Evolutionary conservation across 53 echinoderm and acorn worm genomes (phyloP), one percentile per base, ranked within the genome.

Genomic region (Echinometra lucunter): DNA sequence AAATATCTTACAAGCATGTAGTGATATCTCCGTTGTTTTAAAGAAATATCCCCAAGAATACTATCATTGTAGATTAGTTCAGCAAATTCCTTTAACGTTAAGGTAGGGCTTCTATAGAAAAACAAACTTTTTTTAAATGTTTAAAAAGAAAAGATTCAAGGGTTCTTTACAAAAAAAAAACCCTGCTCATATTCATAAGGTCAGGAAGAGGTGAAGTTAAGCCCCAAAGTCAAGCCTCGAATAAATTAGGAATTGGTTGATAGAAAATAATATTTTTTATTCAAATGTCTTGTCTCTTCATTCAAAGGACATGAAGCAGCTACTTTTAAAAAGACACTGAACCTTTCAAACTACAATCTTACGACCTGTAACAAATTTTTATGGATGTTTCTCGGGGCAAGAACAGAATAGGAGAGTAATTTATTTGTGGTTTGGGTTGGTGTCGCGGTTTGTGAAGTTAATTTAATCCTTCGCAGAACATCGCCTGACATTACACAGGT

Each of bases 401-500:
- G 16, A 58, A 58, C 21, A 58, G 63, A 63, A 90, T 60, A 90
- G 63, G 45, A 44, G 11, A 67, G 17, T 91, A 91, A 91, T 91
- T 69, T 91, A 69, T 91, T 91, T 91, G 91, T 45, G 91, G 91
- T 91, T 69, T 58, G 15, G 42, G 3, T 13, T 91, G 37, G 58
- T 91, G 70, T 69, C 2, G 91, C 70, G 91, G 91, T 91, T 69
- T 25, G 25, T 63, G 45, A 70, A 91, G 91, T 91, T 91, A 67
- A 91, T 91, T 91, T 70, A 91, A 85, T 85, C 85, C 85, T 49
- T 85, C 11, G 49, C 13, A 85, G 85, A 49, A 85, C 85, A 85
- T 45, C 85, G 10, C 85, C 28, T 53, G 53, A 85, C 81, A 44
- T 85, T 30, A 11, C 49, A 28, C 53, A 53, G 85, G 85, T 85